Conservation (phyloP, 2,113 vertebrate species). For the Holacanthus passer region DNA sequence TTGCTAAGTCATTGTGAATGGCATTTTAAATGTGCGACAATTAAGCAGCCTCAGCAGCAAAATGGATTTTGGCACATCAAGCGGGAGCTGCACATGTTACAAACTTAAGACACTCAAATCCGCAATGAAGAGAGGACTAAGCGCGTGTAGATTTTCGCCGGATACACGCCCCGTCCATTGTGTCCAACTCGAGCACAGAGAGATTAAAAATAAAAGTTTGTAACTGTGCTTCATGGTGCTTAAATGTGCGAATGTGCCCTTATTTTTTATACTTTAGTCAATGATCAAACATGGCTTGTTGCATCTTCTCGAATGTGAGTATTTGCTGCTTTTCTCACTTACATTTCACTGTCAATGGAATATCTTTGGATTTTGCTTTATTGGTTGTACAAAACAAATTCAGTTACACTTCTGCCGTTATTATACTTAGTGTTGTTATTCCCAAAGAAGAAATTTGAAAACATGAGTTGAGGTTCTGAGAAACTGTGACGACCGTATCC, state of each 20-base stretch:
- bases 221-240: background rate
- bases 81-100: conserved; percentile 23
- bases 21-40: conserved; percentile 62
- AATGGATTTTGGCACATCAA: conserved; percentile 54
- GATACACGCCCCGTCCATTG: background rate
- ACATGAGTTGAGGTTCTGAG: background rate
- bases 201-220: background rate
- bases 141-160: conserved; percentile 4
- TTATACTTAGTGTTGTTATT: background rate
- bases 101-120: conserved; percentile 44
- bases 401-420: no score
- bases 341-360: background rate
- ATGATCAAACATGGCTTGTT: background rate
- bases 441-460: background rate
- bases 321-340: background rate
- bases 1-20: conserved; percentile 64
- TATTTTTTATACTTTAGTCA: no score
- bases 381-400: background rate
- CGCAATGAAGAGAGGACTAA: conserved; percentile 21
- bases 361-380: background rate
- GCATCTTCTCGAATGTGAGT: background rate
- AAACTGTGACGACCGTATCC: background rate
- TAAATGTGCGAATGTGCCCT: background rate
- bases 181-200: background rate
- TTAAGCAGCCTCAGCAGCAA: conserved; percentile 55